These are phyloP conservation scores for Leucoraja erinaceus DNA, from an alignment of 2,113 vertebrate species.

Conservation along the genomic window DNA sequence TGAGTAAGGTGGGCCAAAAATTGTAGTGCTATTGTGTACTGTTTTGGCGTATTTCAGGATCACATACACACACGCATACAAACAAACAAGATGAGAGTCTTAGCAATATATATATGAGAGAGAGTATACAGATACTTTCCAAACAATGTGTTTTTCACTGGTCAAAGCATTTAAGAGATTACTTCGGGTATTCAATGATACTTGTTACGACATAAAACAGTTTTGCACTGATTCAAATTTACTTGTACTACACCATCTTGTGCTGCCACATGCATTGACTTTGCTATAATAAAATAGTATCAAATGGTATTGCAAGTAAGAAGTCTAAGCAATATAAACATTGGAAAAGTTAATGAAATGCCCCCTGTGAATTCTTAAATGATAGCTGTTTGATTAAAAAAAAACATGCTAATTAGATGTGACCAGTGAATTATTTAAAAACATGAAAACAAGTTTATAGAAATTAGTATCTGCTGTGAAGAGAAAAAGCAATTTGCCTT, in stretches of 20 bases:
- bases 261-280: neutral
- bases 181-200: neutral
- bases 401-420: too few species aligned
- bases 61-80: too few species aligned
- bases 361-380: neutral
- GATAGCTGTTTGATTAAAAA: neutral
- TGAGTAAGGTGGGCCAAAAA: too few species aligned
- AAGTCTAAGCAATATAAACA: neutral
- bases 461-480: neutral
- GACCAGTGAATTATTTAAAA: neutral
- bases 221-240: neutral
- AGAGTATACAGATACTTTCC: neutral
- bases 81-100: too few species aligned
- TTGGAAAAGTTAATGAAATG: neutral
- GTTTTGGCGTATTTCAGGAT: too few species aligned
- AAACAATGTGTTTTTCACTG: neutral
- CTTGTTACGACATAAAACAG: neutral
- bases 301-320: neutral
- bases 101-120: too few species aligned
- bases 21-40: too few species aligned
- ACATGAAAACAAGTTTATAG: neutral
- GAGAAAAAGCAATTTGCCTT: neutral
- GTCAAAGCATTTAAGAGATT: neutral
- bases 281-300: neutral
- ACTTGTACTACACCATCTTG: neutral